Base-by-base conservation (phyloP, 2,113 vertebrate genomes). In the Hemiprocne comata region DNA sequence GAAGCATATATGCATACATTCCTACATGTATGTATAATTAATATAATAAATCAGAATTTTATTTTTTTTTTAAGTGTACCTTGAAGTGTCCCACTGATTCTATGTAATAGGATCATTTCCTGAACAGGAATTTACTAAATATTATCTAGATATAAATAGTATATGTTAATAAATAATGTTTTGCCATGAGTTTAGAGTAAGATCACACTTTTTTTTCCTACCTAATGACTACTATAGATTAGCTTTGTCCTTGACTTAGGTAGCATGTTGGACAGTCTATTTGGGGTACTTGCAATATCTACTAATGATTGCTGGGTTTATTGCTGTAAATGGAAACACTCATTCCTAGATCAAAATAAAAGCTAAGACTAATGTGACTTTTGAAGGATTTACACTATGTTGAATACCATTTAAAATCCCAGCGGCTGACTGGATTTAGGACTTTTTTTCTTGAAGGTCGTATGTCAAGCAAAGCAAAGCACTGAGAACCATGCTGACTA, bases 281-380 rank as follows among this genome's bases (percentile, higher is more conserved):
- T 11, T 13, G 17, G 40, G 40, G 40, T 14, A 42, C 40, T 6
- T 12, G 5, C 6, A 12, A 4, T 21, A 20, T 26, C 36, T 74
- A 21, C 29, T 40, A 55, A 72, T 46, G 23, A 51, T 36, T 65
- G 4, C 29, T 64, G 1, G 5, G 3, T 82, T 82, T 85, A 85
- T 51, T 71, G n/a, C 0, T 6, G 13, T 54, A 50, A 69, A 4
- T 31, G 40, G 29, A 85, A 94, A 42, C 7, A 20, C 44, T 81
- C 24, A 50, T 36, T n/a, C 31, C 62, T 4, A 28, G 11, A 60
- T 66, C 36, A 78, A 66, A 85, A 42, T 7, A 33, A 55, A 74
- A 0, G 0, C 42, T 29, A 72, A 38, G 31, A 46, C 3, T 64
- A 26, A 64, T 11, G 2, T 21, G 28, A 51, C 1, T 1, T 65